Evolutionary conservation across 2,888 invertebrate species (phyloP), one percentile per base, ranked within the genome.

Genomic region (Hemicrepidius hirtus): DNA sequence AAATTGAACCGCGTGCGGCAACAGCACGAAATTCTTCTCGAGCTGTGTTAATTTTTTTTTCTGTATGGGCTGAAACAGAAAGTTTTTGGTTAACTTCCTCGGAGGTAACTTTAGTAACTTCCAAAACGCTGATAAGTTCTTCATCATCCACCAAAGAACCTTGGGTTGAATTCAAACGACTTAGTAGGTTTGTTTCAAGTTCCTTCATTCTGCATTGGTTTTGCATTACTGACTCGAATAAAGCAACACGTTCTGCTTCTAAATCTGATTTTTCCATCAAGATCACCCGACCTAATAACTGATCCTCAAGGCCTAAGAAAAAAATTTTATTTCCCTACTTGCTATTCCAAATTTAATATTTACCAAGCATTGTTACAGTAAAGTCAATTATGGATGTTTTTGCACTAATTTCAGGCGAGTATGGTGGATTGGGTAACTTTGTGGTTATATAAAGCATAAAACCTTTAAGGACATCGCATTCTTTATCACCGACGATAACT

Each of bases 341-440:
- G 3, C 10, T 12, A 16, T 41, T 41, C 3, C 3, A 16, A 41
- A 35, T 13, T 65, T 24, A 3, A 6, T 62, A 64, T 71, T 76
- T 79, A 83, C 84, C 86, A 82, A 95, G 92, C 94, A 97, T 97
- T 2, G 98, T 98, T 0, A 98, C 98, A 0, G 98, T 98, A 83
- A 98, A 98, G 85, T 98, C 98, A 79, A 98, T 98, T 67, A 98
- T 97, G 0, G 97, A 96, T 0, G 97, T 97, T 85, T 97, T 97
- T 0, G 98, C 98, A 81, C 97, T 96, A 76, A 98, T 94, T 88
- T 98, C 98, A 0, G 98, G 98, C 12, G 97, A 97, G 86, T 98
- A 98, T 0, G 97, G 94, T 0, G 98, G 98, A 87, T 98, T 98
- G 0, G 97, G 96, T 66, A 98, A 87, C 86, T 98, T 98, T 0